phyloP scores from a whole-genome alignment of 2,797 vertebrate genomes.

The Pantherophis alleghaniensis region DNA sequence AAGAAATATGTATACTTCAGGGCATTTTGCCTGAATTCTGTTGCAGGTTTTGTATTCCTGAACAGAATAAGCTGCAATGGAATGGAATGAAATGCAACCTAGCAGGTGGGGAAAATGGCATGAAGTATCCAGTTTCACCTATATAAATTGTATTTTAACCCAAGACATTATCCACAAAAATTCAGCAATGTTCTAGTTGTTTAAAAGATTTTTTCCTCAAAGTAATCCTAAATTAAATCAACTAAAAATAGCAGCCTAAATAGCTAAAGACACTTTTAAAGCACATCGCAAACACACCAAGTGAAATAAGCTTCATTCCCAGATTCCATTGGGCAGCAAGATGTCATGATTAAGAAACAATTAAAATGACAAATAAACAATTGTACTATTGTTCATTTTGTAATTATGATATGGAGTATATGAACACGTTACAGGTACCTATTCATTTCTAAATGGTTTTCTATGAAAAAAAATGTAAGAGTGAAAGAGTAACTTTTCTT shows the following conservation, averaged over 20 bases:
- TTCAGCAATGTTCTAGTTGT: background rate
- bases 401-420: conserved; percentile 38
- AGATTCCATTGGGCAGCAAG: background rate
- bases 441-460: background rate
- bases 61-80: background rate
- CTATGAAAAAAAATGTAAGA: background rate
- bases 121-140: background rate
- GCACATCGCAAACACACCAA: background rate
- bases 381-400: conserved; percentile 40
- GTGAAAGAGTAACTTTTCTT: background rate
- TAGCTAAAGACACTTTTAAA: background rate
- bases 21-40: background rate
- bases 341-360: conserved; percentile 47
- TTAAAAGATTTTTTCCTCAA: background rate
- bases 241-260: background rate
- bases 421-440: background rate
- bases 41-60: background rate
- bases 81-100: background rate
- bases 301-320: background rate
- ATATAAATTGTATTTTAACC: background rate
- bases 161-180: background rate
- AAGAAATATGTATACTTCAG: background rate
- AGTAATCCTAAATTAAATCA: background rate
- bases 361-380: conserved; percentile 45
- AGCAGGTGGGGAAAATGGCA: background rate